phyloP scores from a whole-genome alignment of 2,113 vertebrate genomes.

The Datnioides undecimradiatus region DNA sequence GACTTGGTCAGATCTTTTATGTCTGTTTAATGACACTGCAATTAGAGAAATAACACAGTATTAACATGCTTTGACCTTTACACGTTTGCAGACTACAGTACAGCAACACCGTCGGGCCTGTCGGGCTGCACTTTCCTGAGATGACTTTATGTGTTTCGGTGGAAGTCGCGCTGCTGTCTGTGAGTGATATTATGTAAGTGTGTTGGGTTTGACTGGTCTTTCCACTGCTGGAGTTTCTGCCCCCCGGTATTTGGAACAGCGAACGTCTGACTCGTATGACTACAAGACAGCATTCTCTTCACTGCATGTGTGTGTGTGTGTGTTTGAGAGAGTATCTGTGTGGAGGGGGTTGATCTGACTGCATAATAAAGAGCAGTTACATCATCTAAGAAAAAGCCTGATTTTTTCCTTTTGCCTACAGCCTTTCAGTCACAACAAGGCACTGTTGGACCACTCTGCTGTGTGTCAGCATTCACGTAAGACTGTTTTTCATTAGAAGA shows the following conservation, averaged over 20 bases:
- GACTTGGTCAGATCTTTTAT: conserved; percentile 36
- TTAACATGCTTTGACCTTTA: conserved; percentile 55
- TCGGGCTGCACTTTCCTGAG: conserved; percentile 11
- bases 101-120: too few species aligned
- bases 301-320: conserved; percentile 11
- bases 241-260: conserved; percentile 57
- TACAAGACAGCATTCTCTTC: conserved; percentile 48
- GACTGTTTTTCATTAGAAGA: conserved; percentile 41
- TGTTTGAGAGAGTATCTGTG: conserved; percentile 19
- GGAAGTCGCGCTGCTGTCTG: conserved; percentile 35
- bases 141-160: conserved; percentile 20
- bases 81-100: conserved; percentile 15
- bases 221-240: conserved; percentile 64
- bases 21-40: conserved; percentile 56
- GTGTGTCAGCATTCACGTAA: conserved; percentile 20
- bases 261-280: conserved; percentile 54
- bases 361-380: conserved; percentile 66
- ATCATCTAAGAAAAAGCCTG: conserved; percentile 61
- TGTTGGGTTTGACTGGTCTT: conserved; percentile 68
- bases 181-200: conserved; percentile 53
- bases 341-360: conserved; percentile 29
- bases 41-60: conserved; percentile 58
- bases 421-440: conserved; percentile 57
- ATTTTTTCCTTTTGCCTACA: conserved; percentile 38
- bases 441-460: conserved; percentile 18